Base-by-base conservation (phyloP, 2,888 invertebrate species). In the Odontothrips loti region DNA sequence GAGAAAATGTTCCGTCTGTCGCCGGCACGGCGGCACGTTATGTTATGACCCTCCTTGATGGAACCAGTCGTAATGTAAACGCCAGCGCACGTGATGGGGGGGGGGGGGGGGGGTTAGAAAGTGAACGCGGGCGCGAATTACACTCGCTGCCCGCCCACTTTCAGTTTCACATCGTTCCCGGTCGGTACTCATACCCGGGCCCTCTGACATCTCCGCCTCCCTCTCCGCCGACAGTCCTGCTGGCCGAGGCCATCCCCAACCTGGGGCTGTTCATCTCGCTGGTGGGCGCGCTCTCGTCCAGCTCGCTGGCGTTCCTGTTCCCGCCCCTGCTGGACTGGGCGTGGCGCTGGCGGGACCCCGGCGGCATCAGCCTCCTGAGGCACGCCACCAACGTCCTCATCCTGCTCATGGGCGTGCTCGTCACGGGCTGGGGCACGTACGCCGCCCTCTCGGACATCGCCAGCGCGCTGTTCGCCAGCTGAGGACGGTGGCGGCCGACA, bases 251-350 rank as follows among this genome's bases (percentile, higher is more conserved):
- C 1, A 94, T 98, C 82, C 97, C 97, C 0, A 91, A 95, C 84
- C 88, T 98, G 83, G 93, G 93, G 3, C 89, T 96, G 1, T 95
- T 97, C 88, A 97, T 98, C 84, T 96, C 97, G 0, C 88, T 98
- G 83, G 95, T 98, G 47, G 98, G 98, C 10, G 96, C 97, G 0
- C 90, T 97, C 0, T 95, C 96, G 86, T 95, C 96, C 84, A 94
- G 96, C 9, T 92, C 95, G 0, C 88, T 98, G 83, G 96, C 96
- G 0, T 89, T 98, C 63, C 90, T 97, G 68, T 94, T 97, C 86
- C 97, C 97, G 1, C 95, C 97, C 0, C 89, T 96, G 82, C 92
- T 97, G 83, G 95, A 97, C 85, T 88, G 96, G 83, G 93, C 96
- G 9, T 89, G 91, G 0, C 88, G 90, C 82, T 93, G 92, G 86